Base-by-base conservation (phyloP, 2,888 invertebrate species). In the Pristionchus entomophagus region DNA sequence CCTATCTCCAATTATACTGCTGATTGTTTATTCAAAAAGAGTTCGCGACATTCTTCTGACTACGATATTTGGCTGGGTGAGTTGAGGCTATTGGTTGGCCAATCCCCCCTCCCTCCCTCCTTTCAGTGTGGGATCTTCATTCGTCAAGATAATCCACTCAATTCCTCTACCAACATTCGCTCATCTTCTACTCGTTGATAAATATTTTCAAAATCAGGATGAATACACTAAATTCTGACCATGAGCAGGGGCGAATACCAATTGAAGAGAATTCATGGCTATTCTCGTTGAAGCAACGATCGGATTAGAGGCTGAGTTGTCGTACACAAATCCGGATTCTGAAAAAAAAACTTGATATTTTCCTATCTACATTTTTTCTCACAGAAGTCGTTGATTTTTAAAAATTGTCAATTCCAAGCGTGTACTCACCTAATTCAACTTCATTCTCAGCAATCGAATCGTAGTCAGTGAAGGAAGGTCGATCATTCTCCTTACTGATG, bases 221-320 rank as follows among this genome's bases (percentile, higher is more conserved):
- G 3, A 17, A 26, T 26, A 59, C 0, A 32, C 0, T 26, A 41
- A 26, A 32, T 1, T 26, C 73, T 73, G 83, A 92, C 93, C 92
- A 73, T 93, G 91, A 51, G 93, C 88, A 0, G 93, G 93, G 4
- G 91, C 88, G 62, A 93, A 90, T 17, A 93, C 86, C 88, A 93
- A 88, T 22, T 92, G 91, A 35, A 92, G 88, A 29, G 91, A 90
- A 87, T 92, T 93, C 92, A 93, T 92, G 29, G 93, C 93, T 12
- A 93, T 89, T 59, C 93, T 87, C 26, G 93, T 93, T 69, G 91
- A 91, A 22, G 91, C 89, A 14, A 93, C 92, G 82, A 93, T 93
- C n/a, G 91, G 89, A 87, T 93, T 93, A 49, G 29, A 87, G 35
- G 35, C 77, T 65, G 82, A 87, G 86, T 49, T 84, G 22, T 84